These are phyloP conservation scores for Lophotis ruficrista DNA, from an alignment of 2,113 vertebrate species.

Conservation along the genomic window DNA sequence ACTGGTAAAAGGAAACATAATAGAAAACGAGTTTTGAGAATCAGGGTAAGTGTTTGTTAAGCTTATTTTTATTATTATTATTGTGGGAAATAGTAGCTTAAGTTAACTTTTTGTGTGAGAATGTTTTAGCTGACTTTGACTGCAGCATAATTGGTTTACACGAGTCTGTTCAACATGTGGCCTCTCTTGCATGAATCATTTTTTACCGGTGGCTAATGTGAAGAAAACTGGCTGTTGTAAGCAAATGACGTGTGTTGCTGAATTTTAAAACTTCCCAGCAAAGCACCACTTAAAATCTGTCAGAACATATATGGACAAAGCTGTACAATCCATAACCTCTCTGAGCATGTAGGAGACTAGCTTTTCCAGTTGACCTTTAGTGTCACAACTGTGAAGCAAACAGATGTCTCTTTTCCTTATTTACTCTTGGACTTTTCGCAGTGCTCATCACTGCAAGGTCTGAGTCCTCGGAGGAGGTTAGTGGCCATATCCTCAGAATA, in stretches of 20 bases:
- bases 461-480: neutral
- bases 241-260: constrained; percentile 60
- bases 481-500: neutral
- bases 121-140: constrained; percentile 58
- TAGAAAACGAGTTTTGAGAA: constrained; percentile 43
- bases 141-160: neutral
- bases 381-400: constrained; percentile 5
- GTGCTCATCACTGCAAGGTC: neutral
- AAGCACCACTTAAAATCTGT: constrained; percentile 54
- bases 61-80: constrained; percentile 57
- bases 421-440: neutral
- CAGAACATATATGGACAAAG: constrained; percentile 57
- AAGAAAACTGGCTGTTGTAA: constrained; percentile 64
- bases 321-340: neutral
- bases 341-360: neutral
- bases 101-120: constrained; percentile 62
- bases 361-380: constrained; percentile 69
- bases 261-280: constrained; percentile 51
- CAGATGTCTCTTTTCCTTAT: neutral
- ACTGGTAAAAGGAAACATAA: constrained; percentile 28
- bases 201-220: constrained; percentile 17
- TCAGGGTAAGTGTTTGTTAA: constrained; percentile 35
- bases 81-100: constrained; percentile 56
- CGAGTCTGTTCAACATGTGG: constrained; percentile 54
- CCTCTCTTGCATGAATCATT: constrained; percentile 64